Evolutionary conservation across 2,113 vertebrate genomes (phyloP).

Genomic region (Pao palembangensis): DNA sequence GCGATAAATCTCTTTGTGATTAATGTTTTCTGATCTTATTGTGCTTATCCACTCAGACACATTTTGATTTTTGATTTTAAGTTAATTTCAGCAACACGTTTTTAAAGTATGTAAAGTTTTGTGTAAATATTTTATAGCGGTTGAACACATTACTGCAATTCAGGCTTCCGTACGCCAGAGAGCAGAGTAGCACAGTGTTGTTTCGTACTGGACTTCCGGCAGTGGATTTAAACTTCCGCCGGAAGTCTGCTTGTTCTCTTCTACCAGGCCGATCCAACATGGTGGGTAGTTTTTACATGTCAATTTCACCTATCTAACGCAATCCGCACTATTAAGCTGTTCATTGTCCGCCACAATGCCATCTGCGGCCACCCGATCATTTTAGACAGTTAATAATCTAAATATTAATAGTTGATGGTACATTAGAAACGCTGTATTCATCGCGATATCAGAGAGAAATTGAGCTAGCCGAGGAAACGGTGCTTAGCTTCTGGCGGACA

Average conservation of each 20-base stretch:
- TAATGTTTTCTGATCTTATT: neutral
- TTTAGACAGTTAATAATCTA: fast-evolving
- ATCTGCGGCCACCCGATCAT: fast-evolving
- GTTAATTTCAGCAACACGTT: no score
- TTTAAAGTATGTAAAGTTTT: no score
- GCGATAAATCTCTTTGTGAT: conserved; percentile 14
- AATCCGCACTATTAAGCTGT: conserved; percentile 40
- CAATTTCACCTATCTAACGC: conserved; percentile 29
- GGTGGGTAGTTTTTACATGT: conserved; percentile 73
- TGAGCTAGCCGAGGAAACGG: conserved; percentile 4
- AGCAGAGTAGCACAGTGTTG: neutral
- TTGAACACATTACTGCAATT: conserved; percentile 27
- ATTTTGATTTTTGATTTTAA: no score
- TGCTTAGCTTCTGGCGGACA: neutral
- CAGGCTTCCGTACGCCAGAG: neutral
- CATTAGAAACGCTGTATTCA: neutral
- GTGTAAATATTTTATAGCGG: no score
- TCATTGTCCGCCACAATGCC: fast-evolving
- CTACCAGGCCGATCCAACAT: conserved; percentile 73
- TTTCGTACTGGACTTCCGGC: neutral
- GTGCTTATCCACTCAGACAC: neutral
- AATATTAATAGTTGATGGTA: conserved; percentile 21
- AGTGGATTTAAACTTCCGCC: conserved; percentile 41
- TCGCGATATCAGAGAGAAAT: neutral
- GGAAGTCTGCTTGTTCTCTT: conserved; percentile 70